Base-by-base conservation (phyloP, 2,113 vertebrate species). In the Talpa occidentalis region DNA sequence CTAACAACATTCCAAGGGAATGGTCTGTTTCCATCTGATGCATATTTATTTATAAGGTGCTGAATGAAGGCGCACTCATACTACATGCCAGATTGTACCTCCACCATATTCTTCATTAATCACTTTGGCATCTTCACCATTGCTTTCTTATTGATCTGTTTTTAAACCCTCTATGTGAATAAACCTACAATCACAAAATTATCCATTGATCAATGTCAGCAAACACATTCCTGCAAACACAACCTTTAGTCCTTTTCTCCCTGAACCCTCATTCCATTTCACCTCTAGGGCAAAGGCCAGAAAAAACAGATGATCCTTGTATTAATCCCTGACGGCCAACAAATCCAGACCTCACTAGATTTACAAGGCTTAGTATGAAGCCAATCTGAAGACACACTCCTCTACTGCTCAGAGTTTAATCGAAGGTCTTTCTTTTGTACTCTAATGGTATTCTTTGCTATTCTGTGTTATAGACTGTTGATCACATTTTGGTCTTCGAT, bases 151-250 rank as follows among this genome's bases (percentile, higher is more conserved):
- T 95, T 92, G 94, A 97, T 97, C 92, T 95, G 76, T 85, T 95
- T 96, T 70, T 84, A 80, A 96, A 78, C 2, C 77, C 72, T 96
- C 81, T 49, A 3, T 96, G 92, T 96, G 95, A 97, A 90, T 97
- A 95, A 97, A 88, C 77, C 56, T 90, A 90, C 59, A 79, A 82
- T 96, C 92, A 88, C 93, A 94, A 96, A 96, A 96, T 94, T 82
- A 92, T 87, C 73, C 96, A 97, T 97, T 95, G 95, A 97, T 97
- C 97, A 97, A 88, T 96, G 96, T 97, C 95, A 97, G 93, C 76
- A 88, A 90, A 91, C 72, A 49, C 89, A 96, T 90, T 97, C 59
- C 59, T 95, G 94, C 90, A 97, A 96, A 96, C 49, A 92, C 88
- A 95, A 96, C 87, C 88, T 96, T 97, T 97, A 97, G 97, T 97